Evolutionary conservation across 2,797 vertebrate species (phyloP).

Genomic region (Chaunax sp.): DNA sequence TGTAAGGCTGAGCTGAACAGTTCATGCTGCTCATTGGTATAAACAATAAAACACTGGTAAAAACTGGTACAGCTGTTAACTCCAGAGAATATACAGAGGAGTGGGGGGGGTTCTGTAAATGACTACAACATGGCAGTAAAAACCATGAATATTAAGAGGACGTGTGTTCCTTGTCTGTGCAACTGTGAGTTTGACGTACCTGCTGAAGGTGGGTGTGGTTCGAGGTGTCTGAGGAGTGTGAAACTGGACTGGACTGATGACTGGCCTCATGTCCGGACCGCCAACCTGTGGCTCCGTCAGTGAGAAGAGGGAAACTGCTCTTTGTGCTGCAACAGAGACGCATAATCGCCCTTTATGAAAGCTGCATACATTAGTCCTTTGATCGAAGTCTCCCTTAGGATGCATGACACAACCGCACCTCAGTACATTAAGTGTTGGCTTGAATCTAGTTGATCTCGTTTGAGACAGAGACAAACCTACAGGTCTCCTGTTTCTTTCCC

Average conservation of each 20-base stretch:
- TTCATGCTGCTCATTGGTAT: background rate
- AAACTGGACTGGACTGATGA: slow-evolving; percentile 86
- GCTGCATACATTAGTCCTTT: background rate
- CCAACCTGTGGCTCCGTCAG: slow-evolving; percentile 84
- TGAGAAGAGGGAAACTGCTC: slow-evolving; percentile 91
- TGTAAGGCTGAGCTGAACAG: no score
- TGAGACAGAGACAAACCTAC: background rate
- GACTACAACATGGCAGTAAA: slow-evolving; percentile 61
- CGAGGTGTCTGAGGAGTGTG: slow-evolving; percentile 88
- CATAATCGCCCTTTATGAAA: background rate
- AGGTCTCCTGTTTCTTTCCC: slow-evolving; percentile 28
- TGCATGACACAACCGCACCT: slow-evolving; percentile 5
- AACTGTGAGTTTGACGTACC: slow-evolving; percentile 58
- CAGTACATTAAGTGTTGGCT: slow-evolving; percentile 22
- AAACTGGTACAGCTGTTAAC: background rate
- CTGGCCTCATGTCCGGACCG: slow-evolving; percentile 79
- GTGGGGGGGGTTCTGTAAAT: background rate
- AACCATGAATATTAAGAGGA: no score
- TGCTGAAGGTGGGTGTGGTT: slow-evolving; percentile 88
- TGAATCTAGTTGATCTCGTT: slow-evolving; percentile 27
- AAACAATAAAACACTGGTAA: slow-evolving; percentile 1
- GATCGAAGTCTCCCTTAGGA: background rate
- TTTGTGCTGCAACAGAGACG: slow-evolving; percentile 86
- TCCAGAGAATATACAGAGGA: background rate
- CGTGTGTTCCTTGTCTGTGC: background rate